Evolutionary conservation across 2,888 invertebrate genomes (phyloP).

Genomic region (Melinopterus prodromus): DNA sequence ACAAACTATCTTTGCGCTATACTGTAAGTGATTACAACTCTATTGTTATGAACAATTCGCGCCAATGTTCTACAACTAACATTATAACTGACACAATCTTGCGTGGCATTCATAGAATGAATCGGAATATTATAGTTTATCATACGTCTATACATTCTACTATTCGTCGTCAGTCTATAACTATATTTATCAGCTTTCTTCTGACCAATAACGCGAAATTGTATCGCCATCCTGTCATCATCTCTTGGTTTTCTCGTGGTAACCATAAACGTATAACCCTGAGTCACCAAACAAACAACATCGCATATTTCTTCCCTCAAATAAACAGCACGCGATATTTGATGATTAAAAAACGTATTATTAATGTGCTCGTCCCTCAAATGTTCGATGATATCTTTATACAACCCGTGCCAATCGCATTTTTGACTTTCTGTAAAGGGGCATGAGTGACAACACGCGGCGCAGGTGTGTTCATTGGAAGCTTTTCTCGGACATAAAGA

Average conservation of each 20-base stretch:
- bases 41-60: background rate
- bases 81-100: constrained; percentile 12
- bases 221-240: constrained; percentile 27
- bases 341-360: constrained; percentile 10
- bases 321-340: constrained; percentile 10
- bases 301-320: constrained; percentile 17
- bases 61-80: constrained; percentile 15
- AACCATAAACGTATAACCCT: constrained; percentile 29
- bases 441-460: background rate
- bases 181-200: constrained; percentile 19
- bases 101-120: constrained; percentile 18
- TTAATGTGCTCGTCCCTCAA: constrained; percentile 15
- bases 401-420: constrained; percentile 16
- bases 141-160: background rate
- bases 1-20: constrained; percentile 6
- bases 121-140: constrained; percentile 18
- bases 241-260: constrained; percentile 28
- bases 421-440: constrained; percentile 8
- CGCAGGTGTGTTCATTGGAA: background rate
- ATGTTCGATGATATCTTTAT: constrained; percentile 15
- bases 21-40: constrained; percentile 19
- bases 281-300: constrained; percentile 29
- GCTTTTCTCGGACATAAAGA: constrained; percentile 9
- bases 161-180: constrained; percentile 19
- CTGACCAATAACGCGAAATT: constrained; percentile 31